Evolutionary conservation across 1,140 invertebrate species (phyloP).

Genomic region (Apis laboriosa): DNA sequence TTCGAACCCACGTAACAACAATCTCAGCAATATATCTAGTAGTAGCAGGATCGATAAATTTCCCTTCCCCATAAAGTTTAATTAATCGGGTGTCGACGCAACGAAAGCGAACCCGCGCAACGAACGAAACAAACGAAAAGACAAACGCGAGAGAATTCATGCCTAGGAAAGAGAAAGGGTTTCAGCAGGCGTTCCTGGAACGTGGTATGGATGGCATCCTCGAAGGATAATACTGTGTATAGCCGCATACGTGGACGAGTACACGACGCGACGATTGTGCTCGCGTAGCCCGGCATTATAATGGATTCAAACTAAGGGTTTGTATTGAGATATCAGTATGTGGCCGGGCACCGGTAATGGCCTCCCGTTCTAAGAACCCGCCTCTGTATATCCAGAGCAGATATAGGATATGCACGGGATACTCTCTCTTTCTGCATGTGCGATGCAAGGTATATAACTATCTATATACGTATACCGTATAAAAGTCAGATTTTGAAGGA

Average conservation of each 20-base stretch:
- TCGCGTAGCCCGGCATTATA: constrained; percentile 73
- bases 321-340: constrained; percentile 81
- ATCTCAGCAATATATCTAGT: too few species aligned
- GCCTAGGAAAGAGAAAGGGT: constrained; percentile 51
- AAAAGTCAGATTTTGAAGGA: constrained; percentile 32
- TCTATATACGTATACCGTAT: constrained; percentile 38
- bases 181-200: constrained; percentile 54
- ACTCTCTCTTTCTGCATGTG: constrained; percentile 45
- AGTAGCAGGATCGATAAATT: neutral
- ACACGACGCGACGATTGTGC: constrained; percentile 62
- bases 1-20: too few species aligned
- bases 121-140: constrained; percentile 29
- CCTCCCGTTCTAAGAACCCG: constrained; percentile 77
- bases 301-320: constrained; percentile 81
- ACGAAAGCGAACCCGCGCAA: neutral
- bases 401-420: constrained; percentile 64
- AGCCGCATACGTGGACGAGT: constrained; percentile 44
- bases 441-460: constrained; percentile 36
- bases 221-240: constrained; percentile 50
- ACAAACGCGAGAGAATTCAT: constrained; percentile 39
- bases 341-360: constrained; percentile 77
- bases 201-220: constrained; percentile 56
- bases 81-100: constrained; percentile 8
- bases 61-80: neutral
- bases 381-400: constrained; percentile 69